Percentiles rank a stretch among this genome's conserved stretches.
Conservation (phyloP, 2,113 vertebrate genomes). For the Asarcornis scutulata region DNA sequence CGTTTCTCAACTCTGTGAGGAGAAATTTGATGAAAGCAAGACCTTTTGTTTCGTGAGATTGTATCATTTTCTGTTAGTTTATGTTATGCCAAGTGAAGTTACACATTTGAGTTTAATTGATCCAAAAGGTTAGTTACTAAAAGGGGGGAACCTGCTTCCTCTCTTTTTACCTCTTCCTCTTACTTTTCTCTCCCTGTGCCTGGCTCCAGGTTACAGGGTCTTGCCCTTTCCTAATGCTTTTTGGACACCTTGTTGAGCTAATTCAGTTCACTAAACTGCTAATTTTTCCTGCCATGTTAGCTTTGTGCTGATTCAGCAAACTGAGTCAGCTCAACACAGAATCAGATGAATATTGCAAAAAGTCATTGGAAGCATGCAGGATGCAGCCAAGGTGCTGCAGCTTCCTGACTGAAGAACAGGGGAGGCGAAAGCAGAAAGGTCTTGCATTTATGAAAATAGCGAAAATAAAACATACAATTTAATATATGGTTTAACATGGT, state of each 20-base stretch:
- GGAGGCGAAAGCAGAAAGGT: neutral
- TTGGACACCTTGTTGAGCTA: neutral
- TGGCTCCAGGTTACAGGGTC: neutral
- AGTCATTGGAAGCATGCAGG: neutral
- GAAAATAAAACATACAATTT: neutral
- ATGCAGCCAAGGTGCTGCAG: neutral
- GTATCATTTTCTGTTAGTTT: neutral
- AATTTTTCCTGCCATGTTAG: neutral
- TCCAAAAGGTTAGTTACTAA: neutral
- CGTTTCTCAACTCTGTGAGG: neutral
- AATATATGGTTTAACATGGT: neutral
- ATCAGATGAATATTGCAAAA: neutral
- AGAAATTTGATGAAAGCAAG: neutral
- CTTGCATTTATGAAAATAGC: neutral
- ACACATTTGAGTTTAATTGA: neutral
- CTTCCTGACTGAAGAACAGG: neutral
- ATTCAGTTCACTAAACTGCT: neutral
- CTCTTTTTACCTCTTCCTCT: neutral
- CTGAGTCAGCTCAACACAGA: neutral
- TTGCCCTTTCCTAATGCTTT: neutral
- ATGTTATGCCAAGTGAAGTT: neutral
- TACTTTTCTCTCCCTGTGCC: neutral
- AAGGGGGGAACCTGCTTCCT: neutral
- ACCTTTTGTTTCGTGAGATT: neutral
- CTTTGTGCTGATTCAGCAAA: slow-evolving; percentile 39